Conservation (phyloP, 2,888 invertebrate species). For the Heliconius erato region DNA sequence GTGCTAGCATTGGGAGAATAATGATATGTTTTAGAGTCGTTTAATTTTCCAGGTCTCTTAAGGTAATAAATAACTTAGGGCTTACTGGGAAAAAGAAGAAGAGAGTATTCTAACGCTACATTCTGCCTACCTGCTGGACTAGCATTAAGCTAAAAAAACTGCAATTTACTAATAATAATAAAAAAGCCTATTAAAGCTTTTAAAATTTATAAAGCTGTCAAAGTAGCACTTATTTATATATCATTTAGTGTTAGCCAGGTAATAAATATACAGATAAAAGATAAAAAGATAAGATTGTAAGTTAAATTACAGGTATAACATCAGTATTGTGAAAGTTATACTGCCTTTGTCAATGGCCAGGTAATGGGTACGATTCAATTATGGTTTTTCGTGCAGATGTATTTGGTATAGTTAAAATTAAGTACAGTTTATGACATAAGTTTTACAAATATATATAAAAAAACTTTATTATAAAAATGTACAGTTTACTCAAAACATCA, state of each 20-base stretch:
- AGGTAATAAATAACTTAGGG: background rate
- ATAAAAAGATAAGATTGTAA: conserved; percentile 20
- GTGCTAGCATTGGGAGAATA: too few species aligned
- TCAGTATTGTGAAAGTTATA: background rate
- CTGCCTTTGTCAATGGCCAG: conserved; percentile 23
- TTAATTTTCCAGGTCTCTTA: background rate
- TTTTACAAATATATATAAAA: too few species aligned
- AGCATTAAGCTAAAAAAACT: background rate
- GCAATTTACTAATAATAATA: background rate
- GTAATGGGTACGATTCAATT: conserved; percentile 19
- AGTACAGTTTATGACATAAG: background rate
- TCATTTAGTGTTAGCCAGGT: background rate
- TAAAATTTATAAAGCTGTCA: conserved; percentile 2
- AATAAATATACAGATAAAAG: conserved; percentile 22
- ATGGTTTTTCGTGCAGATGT: conserved; percentile 8
- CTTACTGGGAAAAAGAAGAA: background rate
- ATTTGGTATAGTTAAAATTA: background rate
- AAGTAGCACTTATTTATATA: conserved; percentile 12
- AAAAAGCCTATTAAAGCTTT: background rate
- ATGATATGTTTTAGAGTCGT: too few species aligned
- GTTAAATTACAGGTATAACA: conserved; percentile 15
- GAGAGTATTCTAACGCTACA: background rate
- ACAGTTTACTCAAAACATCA: too few species aligned
- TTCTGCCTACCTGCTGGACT: too few species aligned
- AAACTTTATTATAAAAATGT: too few species aligned